phyloP scores from a whole-genome alignment of 2,797 vertebrate genomes.

The Fratercula arctica region DNA sequence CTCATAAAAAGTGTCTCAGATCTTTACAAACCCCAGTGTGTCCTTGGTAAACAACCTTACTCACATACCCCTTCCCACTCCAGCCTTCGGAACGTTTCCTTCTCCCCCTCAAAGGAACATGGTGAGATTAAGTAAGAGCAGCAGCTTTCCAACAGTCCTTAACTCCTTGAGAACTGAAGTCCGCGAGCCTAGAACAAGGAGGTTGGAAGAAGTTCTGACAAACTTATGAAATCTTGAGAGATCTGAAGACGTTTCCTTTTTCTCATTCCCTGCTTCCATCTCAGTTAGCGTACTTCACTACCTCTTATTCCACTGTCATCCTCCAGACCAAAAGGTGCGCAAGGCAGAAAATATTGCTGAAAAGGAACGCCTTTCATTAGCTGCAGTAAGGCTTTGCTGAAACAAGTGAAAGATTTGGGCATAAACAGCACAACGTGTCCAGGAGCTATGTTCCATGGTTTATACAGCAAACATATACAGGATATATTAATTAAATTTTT shows the following conservation, averaged over 20 bases:
- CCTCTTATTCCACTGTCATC: not conserved
- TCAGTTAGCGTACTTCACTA: not conserved
- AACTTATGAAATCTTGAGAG: not conserved
- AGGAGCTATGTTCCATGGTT: not conserved
- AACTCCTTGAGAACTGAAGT: not conserved
- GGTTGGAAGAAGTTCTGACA: not conserved
- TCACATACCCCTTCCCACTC: not conserved
- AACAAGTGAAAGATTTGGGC: not conserved
- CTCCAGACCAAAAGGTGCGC: not conserved
- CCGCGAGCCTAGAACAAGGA: not conserved
- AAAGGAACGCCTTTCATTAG: not conserved
- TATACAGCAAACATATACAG: not conserved
- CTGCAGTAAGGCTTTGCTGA: not conserved
- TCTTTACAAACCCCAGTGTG: not conserved
- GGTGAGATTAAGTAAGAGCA: not conserved
- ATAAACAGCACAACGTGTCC: not conserved
- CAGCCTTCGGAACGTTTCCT: not conserved
- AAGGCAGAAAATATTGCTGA: not conserved
- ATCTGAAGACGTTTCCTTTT: not conserved
- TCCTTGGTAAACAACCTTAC: not conserved
- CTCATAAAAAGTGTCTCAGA: not conserved
- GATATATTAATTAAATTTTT: not conserved
- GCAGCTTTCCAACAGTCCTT: not conserved
- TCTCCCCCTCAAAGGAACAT: not conserved
- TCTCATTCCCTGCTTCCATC: not conserved